These are phyloP conservation scores for Asarcornis scutulata DNA, from an alignment of 2,113 vertebrate species.

Conservation along the genomic window DNA sequence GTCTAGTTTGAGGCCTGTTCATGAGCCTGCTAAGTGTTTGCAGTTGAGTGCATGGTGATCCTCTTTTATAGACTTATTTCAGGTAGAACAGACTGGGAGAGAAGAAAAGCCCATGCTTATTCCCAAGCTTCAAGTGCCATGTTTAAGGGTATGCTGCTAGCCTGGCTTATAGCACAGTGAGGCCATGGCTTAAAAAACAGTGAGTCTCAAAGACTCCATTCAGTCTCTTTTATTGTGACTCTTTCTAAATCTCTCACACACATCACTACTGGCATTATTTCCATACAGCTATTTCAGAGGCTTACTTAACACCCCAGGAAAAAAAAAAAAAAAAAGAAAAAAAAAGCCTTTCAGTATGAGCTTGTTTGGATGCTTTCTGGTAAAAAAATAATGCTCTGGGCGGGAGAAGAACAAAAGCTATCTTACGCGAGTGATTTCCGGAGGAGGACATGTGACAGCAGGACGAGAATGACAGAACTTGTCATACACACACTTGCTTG, in stretches of 20 bases:
- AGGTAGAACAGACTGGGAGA: not conserved
- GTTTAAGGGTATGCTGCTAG: not conserved
- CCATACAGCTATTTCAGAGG: conserved; percentile 46
- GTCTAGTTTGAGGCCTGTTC: not conserved
- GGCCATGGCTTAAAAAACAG: conserved; percentile 22
- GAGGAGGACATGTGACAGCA: conserved; percentile 79
- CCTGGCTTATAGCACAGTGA: not conserved
- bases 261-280: conserved; percentile 38
- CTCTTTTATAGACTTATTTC: not conserved
- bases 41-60: not conserved
- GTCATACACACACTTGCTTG: conserved; percentile 81
- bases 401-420: not conserved
- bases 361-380: not conserved
- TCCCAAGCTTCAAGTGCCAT: not conserved
- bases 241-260: conserved; percentile 43
- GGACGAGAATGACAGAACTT: conserved; percentile 73
- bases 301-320: conserved; percentile 15
- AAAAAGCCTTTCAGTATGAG: not conserved
- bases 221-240: conserved; percentile 24
- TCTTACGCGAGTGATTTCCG: conserved; percentile 87
- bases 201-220: conserved; percentile 53
- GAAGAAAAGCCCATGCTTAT: not conserved
- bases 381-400: not conserved
- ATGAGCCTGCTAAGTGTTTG: not conserved
- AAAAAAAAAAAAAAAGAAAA: not conserved